A percentile compares a stretch with the other conserved stretches of the same genome.
Evolutionary conservation across 2,888 invertebrate genomes (phyloP).

Genomic region (Eutolmus rufibarbis): DNA sequence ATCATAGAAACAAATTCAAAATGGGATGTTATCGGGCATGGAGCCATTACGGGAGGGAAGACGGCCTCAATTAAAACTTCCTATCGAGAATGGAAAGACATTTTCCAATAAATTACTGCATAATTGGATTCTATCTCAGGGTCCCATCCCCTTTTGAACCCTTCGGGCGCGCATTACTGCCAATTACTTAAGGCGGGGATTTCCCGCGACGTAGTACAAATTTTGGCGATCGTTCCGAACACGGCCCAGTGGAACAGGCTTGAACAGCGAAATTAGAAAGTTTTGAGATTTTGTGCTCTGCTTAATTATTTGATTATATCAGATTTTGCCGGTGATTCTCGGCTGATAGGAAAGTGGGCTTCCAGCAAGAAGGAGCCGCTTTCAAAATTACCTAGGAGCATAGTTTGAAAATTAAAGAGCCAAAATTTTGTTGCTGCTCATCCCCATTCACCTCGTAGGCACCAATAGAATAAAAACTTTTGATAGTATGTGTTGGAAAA

Average conservation of each 20-base stretch:
- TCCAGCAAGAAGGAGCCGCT: background rate
- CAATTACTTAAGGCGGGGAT: background rate
- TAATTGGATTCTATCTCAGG: conserved; percentile 30
- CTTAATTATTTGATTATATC: background rate
- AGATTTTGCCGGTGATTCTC: background rate
- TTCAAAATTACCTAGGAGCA: background rate
- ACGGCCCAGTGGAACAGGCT: background rate
- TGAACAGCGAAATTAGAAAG: background rate
- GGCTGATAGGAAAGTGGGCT: background rate
- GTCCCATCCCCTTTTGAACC: background rate
- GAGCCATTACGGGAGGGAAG: conserved; percentile 1
- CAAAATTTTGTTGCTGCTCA: too few species aligned
- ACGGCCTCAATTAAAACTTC: conserved; percentile 25
- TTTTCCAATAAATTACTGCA: conserved; percentile 35
- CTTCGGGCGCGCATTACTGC: background rate
- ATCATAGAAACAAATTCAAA: background rate
- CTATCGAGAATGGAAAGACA: conserved; percentile 31
- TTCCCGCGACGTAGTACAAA: background rate
- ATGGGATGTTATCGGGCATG: background rate
- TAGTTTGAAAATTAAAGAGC: background rate
- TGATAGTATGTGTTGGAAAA: background rate
- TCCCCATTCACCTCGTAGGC: background rate
- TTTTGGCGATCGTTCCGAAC: background rate
- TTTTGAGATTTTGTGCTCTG: background rate
- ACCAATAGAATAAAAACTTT: background rate